Conservation (phyloP, 1,140 invertebrate genomes). For the Eriocheir sinensis region DNA sequence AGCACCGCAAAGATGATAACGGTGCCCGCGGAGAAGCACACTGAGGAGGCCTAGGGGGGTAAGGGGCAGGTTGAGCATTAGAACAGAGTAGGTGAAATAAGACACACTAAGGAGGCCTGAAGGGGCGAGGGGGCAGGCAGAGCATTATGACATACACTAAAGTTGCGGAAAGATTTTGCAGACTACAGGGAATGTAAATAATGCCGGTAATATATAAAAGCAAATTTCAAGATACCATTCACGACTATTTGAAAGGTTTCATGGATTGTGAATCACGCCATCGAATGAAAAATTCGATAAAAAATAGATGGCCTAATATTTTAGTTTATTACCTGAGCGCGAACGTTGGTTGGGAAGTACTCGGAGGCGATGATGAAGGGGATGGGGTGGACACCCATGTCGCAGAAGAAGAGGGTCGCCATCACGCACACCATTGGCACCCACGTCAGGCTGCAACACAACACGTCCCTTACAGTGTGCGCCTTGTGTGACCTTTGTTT, state of each 20-base stretch:
- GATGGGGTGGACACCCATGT: slow-evolving; percentile 65
- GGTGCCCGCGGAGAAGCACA: slow-evolving; percentile 63
- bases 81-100: no score
- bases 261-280: not conserved
- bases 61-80: not conserved
- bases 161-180: not conserved
- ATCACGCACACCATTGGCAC: slow-evolving; percentile 63
- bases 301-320: not conserved
- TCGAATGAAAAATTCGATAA: not conserved
- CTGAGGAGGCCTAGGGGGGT: slow-evolving; percentile 58
- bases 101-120: no score
- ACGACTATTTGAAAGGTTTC: not conserved
- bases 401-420: slow-evolving; percentile 57
- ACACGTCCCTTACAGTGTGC: no score
- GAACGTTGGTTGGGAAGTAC: slow-evolving; percentile 65
- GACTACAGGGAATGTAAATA: not conserved
- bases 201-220: not conserved
- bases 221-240: not conserved
- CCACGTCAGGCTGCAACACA: slow-evolving; percentile 59
- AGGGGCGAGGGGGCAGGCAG: not conserved
- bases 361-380: slow-evolving; percentile 62
- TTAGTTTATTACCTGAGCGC: slow-evolving; percentile 25
- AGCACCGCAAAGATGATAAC: slow-evolving; percentile 34
- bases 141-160: not conserved
- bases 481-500: no score